Base-by-base conservation (phyloP, 2,888 invertebrate species). In the Epirrita christyi region DNA sequence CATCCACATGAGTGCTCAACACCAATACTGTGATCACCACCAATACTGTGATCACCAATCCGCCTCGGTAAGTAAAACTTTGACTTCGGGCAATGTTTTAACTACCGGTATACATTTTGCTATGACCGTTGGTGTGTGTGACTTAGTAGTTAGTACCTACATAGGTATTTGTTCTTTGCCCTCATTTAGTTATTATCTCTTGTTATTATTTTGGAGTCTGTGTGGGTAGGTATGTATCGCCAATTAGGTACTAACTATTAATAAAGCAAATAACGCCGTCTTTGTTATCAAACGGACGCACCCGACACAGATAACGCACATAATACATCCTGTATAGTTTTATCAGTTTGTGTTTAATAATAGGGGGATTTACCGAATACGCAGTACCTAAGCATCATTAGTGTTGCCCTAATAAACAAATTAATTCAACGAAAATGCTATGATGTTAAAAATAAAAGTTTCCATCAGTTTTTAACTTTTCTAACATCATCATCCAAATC, bases 211-310 rank as follows among this genome's bases (percentile, higher is more conserved):
- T 9, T 32, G 32, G 6, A 8, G 32, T 32, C 8, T 29, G 29
- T 6, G 29, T 29, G 1, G 42, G 42, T 11, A 11, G 5, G 1
- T 13, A 9, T 11, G n/a, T 29, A 6, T 29, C 43, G 10, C 29
- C 1, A 32, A 44, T 34, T 45, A 38, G 38, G 14, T 14, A 21
- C 15, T 21, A 34, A 34, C 29, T 32, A 45, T 15, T 15, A 44
- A 29, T 34, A 45, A 45, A 34, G 9, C 11, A 36, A n/a, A 29
- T 10, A 41, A 13, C 9, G 7, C 2, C 34, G 9, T 27, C n/a
- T 3, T 45, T 41, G 45, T 40, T 41, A 53, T 34, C 45, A 11
- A 38, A 53, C 45, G 45, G 52, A 45, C 41, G 40, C 29, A 27
- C 10, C 4, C 32, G 1, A 11, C 21, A 11, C 9, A 40, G 52